Base-by-base conservation (phyloP, 2,888 invertebrate genomes). In the Sinohyriopsis cumingii region DNA sequence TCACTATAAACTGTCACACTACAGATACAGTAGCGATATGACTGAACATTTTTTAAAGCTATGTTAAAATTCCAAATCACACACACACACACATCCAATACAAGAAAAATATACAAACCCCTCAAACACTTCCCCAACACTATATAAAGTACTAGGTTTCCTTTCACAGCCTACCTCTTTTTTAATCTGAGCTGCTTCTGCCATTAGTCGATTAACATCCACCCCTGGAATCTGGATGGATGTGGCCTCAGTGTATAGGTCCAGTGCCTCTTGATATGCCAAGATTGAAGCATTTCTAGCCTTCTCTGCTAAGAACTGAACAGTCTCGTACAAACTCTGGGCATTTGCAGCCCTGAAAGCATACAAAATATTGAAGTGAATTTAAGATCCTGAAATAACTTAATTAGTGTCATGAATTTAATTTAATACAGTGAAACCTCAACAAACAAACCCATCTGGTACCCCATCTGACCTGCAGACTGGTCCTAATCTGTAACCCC, bases 211-310 rank as follows among this genome's bases (percentile, higher is more conserved):
- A 1, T 92, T 92, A 0, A 95, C 92, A 87, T 97, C 94, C 22
- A 96, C 93, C 45, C 93, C 92, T 0, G 97, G 97, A 28, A 96
- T 91, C 53, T 93, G 92, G 0, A 97, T 92, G 56, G 94, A 94
- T 73, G 94, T 94, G 1, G 96, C 95, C 82, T 95, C 94, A 1
- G 94, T 94, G 79, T 95, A 93, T 7, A 96, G 91, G 2, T 94
- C 93, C 24, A 97, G 91, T 0, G 97, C 96, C 73, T 95, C 94
- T 24, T 95, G 93, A 85, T 95, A 95, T 0, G 95, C 95, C 65
- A 93, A 92, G 63, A 92, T 93, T 0, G 97, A 95, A 84, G 94
- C 93, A 67, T 93, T 92, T 63, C 94, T 92, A 0, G 96, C 95
- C 71, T 94, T 93, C 76, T 93, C 93, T 0, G 96, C 95, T 75